A percentile compares a stretch with the other conserved stretches of the same genome.
phyloP scores from a whole-genome alignment of 2,888 invertebrate genomes.

The Augiades crinisus region DNA sequence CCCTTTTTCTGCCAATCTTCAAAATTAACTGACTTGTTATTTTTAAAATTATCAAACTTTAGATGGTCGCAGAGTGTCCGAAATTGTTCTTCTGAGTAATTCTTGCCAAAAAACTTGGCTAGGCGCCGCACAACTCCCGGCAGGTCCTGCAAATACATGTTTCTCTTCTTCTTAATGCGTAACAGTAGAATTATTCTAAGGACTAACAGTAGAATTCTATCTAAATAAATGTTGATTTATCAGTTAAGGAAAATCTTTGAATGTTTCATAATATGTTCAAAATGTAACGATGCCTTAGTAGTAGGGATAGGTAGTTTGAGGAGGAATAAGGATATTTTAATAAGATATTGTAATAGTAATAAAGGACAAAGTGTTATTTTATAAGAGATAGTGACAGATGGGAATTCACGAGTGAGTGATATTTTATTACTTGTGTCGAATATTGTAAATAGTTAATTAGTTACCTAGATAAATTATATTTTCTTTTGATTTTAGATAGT shows the following conservation, averaged over 20 bases:
- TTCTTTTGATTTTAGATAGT: constrained; percentile 30
- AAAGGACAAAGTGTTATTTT: constrained; percentile 15
- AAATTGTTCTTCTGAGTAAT: constrained; percentile 74
- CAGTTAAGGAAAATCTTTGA: too few relatives aligned
- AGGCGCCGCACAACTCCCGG: constrained; percentile 68
- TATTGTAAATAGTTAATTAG: constrained; percentile 40
- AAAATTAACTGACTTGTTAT: constrained; percentile 87
- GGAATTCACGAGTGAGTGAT: constrained; percentile 33
- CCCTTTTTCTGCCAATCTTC: constrained; percentile 72
- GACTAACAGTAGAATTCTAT: too few relatives aligned
- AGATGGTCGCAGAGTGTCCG: constrained; percentile 82
- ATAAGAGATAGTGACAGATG: constrained; percentile 15
- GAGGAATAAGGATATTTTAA: too few relatives aligned
- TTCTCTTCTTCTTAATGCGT: too few relatives aligned
- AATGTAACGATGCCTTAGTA: too few relatives aligned
- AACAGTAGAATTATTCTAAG: too few relatives aligned
- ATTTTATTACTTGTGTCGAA: constrained; percentile 36
- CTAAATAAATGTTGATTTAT: too few relatives aligned
- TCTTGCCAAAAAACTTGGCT: constrained; percentile 78
- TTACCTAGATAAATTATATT: constrained; percentile 43
- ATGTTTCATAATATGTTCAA: too few relatives aligned
- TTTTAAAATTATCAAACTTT: constrained; percentile 87
- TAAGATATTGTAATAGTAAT: neutral
- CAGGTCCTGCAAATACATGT: constrained; percentile 68
- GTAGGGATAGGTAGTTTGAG: too few relatives aligned